Conservation (phyloP, 92 coral and sea anemone genomes). For the Galaxea fascicularis region DNA sequence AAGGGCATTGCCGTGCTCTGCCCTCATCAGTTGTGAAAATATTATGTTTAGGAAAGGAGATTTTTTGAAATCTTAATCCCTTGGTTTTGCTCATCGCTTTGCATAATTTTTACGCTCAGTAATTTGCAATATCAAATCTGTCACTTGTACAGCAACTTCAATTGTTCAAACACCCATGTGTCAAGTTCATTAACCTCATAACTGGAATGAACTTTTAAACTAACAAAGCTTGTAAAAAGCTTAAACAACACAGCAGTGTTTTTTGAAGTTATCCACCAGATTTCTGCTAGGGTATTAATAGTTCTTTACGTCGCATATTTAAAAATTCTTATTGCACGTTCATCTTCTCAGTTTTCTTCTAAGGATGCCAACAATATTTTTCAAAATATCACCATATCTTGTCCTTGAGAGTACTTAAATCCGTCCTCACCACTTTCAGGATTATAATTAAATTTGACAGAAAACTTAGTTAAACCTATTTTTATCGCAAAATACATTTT, state of each 20-base stretch:
- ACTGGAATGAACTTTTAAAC: neutral
- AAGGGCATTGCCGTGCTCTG: neutral
- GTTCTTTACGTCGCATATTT: neutral
- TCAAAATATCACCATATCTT: conserved; percentile 15
- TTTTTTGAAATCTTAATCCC: neutral
- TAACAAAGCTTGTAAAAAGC: neutral
- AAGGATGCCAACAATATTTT: conserved; percentile 9
- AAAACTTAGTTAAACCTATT: neutral
- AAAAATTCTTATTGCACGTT: neutral
- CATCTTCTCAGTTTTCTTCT: neutral
- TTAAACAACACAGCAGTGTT: neutral
- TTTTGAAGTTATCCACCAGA: neutral
- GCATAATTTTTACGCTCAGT: neutral
- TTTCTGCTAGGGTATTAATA: neutral
- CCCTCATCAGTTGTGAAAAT: conserved; percentile 28
- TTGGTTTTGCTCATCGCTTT: neutral
- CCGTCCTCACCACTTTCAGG: neutral
- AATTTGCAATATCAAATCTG: conserved; percentile 1
- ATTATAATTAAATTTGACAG: neutral
- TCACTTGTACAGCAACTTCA: conserved; percentile 8
- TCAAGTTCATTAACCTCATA: conserved; percentile 39
- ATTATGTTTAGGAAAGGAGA: neutral
- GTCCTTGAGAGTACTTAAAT: conserved; percentile 36
- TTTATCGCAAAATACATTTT: neutral
- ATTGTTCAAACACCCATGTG: conserved; percentile 9